Conservation (phyloP, 2,113 vertebrate species). For the Octodon degus region DNA sequence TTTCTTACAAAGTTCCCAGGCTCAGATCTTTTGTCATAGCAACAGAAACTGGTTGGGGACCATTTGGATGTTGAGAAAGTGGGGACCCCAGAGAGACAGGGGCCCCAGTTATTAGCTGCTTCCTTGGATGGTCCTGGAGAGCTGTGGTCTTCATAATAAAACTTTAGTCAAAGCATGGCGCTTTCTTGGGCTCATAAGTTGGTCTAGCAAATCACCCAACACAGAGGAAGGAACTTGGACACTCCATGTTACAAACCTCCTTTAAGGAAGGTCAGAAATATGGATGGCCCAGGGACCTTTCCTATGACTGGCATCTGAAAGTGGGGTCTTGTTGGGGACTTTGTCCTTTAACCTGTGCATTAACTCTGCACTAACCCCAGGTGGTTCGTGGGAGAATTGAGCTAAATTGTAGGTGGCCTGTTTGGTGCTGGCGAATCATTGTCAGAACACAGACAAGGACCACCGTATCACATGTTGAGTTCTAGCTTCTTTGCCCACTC, state of each 20-base stretch:
- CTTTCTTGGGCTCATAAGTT: neutral
- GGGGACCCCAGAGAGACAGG: neutral
- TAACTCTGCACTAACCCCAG: neutral
- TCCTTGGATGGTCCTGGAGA: neutral
- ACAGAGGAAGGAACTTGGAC: neutral
- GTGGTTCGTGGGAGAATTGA: neutral
- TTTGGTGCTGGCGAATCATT: neutral
- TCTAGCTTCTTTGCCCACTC: neutral
- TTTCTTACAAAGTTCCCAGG: neutral
- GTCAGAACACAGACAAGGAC: neutral
- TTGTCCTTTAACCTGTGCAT: neutral
- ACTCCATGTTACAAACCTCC: neutral
- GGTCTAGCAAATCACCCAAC: neutral
- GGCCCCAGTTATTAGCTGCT: neutral
- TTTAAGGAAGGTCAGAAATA: neutral
- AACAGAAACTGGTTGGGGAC: neutral
- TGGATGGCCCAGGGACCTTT: neutral
- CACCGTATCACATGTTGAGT: neutral
- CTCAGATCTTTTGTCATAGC: neutral
- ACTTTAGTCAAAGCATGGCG: neutral
- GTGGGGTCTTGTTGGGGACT: neutral
- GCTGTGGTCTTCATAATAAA: neutral
- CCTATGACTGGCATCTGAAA: neutral
- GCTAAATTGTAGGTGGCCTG: neutral
- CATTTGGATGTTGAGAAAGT: neutral